Percentiles rank a stretch among this genome's conserved stretches.
These are phyloP conservation scores for Urosaurus nigricauda DNA, from an alignment of 2,797 vertebrate species.

Conservation along the genomic window DNA sequence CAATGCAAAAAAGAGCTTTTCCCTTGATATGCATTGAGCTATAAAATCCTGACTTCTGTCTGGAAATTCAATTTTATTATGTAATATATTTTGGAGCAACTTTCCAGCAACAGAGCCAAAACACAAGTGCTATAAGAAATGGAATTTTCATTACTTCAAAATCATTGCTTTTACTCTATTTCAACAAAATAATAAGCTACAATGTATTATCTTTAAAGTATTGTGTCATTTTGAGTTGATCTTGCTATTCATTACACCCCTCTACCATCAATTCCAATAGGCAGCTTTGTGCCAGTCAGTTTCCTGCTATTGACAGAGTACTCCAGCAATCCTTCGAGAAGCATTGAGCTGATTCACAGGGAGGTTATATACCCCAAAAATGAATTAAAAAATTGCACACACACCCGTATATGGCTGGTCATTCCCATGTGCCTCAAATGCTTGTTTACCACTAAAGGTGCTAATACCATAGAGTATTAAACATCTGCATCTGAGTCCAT, in stretches of 20 bases:
- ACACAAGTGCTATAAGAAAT: constrained; percentile 68
- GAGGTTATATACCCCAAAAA: not conserved
- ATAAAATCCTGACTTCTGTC: constrained; percentile 67
- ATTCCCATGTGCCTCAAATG: too few relatives aligned
- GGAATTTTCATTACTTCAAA: constrained; percentile 76
- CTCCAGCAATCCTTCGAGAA: not conserved
- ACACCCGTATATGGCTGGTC: too few relatives aligned
- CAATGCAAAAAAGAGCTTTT: constrained; percentile 58
- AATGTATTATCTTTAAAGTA: constrained; percentile 54
- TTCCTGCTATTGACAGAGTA: not conserved
- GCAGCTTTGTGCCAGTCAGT: not conserved
- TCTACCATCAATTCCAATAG: not conserved
- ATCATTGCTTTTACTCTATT: constrained; percentile 56
- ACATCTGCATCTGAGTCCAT: too few relatives aligned
- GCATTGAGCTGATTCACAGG: not conserved
- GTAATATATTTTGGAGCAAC: constrained; percentile 71
- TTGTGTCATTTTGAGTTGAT: constrained; percentile 4
- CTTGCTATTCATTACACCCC: not conserved
- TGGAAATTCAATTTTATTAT: constrained; percentile 77
- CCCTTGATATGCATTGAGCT: constrained; percentile 60
- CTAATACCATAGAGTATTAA: too few relatives aligned
- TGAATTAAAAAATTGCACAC: not conserved
- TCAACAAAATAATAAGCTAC: constrained; percentile 49
- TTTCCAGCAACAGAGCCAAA: constrained; percentile 62
- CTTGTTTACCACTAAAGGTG: too few relatives aligned